A percentile compares a stretch with the other conserved stretches of the same genome.
Conservation (phyloP, 2,113 vertebrate species). For the Cynoglossus semilaevis region DNA sequence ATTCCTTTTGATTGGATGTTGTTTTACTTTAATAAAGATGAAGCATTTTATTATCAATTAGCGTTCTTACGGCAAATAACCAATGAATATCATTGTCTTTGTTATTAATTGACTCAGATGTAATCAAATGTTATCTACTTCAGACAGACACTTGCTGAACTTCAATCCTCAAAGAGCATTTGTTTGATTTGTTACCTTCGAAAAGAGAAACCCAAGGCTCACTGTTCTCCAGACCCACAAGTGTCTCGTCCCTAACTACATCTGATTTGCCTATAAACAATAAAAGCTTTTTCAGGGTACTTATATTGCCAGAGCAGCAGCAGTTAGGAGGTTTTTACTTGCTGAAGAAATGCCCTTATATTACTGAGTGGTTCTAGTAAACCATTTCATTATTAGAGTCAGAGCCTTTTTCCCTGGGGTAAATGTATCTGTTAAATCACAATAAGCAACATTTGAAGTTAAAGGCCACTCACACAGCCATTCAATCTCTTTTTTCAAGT, state of each 20-base stretch:
- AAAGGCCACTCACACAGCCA: constrained; percentile 12
- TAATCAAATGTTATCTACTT: no score
- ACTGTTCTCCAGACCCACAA: constrained; percentile 17
- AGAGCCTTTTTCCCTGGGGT: no score
- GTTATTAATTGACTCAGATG: no score
- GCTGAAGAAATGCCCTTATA: constrained; percentile 45
- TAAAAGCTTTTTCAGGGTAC: not conserved
- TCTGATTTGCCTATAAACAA: constrained; percentile 6
- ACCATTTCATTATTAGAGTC: no score
- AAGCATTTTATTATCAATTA: no score
- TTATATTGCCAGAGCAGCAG: not conserved
- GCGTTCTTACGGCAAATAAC: no score
- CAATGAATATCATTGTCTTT: no score
- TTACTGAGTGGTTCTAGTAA: not conserved
- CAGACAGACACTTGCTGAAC: no score
- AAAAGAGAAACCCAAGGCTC: constrained; percentile 5
- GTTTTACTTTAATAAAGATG: no score
- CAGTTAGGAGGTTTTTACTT: constrained; percentile 33
- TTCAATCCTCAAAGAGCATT: no score
- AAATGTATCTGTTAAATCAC: not conserved
- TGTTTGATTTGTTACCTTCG: not conserved
- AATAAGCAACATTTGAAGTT: constrained; percentile 2
- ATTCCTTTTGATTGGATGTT: no score
- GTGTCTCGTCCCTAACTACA: not conserved
- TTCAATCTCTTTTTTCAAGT: constrained; percentile 2